Evolutionary conservation across 1,140 invertebrate species (phyloP).

Genomic region (Branchinecta lindahli): DNA sequence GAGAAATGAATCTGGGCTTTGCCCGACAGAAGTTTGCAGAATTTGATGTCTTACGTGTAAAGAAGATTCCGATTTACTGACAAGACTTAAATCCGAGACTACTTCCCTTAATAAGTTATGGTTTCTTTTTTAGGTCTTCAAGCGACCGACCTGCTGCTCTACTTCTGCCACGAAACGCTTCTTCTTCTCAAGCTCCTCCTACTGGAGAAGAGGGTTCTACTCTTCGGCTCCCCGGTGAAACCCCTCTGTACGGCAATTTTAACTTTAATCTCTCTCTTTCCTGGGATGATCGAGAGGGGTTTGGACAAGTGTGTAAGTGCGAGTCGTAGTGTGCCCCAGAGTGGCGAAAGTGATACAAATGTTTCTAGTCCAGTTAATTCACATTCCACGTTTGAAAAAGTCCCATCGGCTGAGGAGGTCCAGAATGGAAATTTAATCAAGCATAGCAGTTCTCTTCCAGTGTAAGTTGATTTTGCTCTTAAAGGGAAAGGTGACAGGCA

Average conservation of each 20-base stretch:
- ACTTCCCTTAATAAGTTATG: too few species aligned
- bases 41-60: too few species aligned
- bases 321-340: background rate
- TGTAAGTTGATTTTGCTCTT: too few species aligned
- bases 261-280: slow-evolving; percentile 75
- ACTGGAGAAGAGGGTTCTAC: slow-evolving; percentile 75
- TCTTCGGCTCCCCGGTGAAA: slow-evolving; percentile 83
- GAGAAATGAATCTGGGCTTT: too few species aligned
- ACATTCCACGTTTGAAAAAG: background rate
- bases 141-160: slow-evolving; percentile 51
- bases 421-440: too few species aligned
- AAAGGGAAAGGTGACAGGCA: too few species aligned
- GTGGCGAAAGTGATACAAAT: background rate
- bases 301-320: slow-evolving; percentile 40
- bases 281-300: slow-evolving; percentile 73
- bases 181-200: slow-evolving; percentile 84
- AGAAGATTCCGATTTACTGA: too few species aligned
- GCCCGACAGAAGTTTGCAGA: too few species aligned
- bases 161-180: slow-evolving; percentile 81
- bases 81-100: too few species aligned
- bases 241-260: slow-evolving; percentile 70
- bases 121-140: too few species aligned
- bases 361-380: background rate
- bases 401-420: too few species aligned
- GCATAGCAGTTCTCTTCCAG: too few species aligned